Evolutionary conservation across 1,140 invertebrate species (phyloP).

Genomic region (Homalodisca vitripennis): DNA sequence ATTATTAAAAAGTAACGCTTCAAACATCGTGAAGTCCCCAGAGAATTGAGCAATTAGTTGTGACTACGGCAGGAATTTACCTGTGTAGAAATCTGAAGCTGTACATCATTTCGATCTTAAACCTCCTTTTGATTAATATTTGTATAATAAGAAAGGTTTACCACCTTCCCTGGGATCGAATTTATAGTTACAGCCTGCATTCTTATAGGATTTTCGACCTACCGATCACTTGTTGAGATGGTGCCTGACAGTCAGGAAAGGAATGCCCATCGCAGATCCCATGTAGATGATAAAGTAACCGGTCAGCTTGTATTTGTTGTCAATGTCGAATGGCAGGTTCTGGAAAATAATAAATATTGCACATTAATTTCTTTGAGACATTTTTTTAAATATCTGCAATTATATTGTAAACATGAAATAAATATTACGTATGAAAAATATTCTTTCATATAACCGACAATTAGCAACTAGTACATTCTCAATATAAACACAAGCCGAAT

Average conservation of each 20-base stretch:
- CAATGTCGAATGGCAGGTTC: constrained; percentile 31
- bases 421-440: neutral
- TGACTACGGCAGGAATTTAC: too few relatives aligned
- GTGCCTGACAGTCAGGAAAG: constrained; percentile 29
- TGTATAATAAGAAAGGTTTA: too few relatives aligned
- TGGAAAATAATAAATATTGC: constrained; percentile 20
- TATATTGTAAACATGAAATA: neutral
- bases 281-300: constrained; percentile 22
- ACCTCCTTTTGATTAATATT: too few relatives aligned
- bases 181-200: too few relatives aligned
- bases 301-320: constrained; percentile 26
- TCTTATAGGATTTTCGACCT: too few relatives aligned
- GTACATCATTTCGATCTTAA: too few relatives aligned
- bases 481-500: neutral
- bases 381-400: neutral
- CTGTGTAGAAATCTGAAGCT: too few relatives aligned
- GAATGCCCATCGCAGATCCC: constrained; percentile 14
- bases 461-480: neutral
- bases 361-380: neutral
- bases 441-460: neutral
- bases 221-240: constrained; percentile 19
- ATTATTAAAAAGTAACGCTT: too few relatives aligned
- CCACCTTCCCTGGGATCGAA: too few relatives aligned
- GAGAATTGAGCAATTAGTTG: too few relatives aligned
- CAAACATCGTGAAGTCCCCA: too few relatives aligned